These are phyloP conservation scores for Odontothrips loti DNA, from an alignment of 2,888 invertebrate species.

Conservation along the genomic window DNA sequence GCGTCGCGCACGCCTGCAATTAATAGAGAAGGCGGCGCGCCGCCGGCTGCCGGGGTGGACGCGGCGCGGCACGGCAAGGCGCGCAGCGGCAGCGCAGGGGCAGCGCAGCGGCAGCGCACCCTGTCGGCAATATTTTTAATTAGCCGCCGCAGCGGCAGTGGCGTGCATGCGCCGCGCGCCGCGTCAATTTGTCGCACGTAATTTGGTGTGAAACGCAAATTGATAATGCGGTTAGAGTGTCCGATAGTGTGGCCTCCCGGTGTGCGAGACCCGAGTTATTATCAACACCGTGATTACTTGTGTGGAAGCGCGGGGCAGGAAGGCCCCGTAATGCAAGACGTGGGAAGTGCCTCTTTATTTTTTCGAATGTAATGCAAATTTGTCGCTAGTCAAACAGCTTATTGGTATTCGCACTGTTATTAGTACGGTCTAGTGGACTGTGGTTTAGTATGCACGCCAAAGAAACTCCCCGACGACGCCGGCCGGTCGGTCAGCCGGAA, in stretches of 20 bases:
- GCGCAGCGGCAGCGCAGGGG: background rate
- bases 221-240: background rate
- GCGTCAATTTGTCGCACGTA: constrained; percentile 20
- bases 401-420: no score
- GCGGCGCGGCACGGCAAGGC: background rate
- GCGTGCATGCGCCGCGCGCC: no score
- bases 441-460: no score
- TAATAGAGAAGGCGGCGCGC: background rate
- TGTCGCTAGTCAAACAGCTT: no score
- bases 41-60: background rate
- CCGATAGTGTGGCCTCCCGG: background rate
- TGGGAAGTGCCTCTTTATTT: background rate
- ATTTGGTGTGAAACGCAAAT: constrained; percentile 25
- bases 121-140: background rate
- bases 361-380: background rate
- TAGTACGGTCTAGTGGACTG: no score
- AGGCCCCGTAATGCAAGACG: background rate
- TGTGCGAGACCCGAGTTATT: background rate
- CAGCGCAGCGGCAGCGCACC: background rate
- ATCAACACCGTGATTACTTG: no score
- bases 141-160: background rate
- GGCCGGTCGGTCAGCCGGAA: background rate
- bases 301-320: background rate
- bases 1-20: constrained; percentile 9
- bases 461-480: background rate